phyloP scores from a whole-genome alignment of 2,888 invertebrate species.

The Dioctria linearis region DNA sequence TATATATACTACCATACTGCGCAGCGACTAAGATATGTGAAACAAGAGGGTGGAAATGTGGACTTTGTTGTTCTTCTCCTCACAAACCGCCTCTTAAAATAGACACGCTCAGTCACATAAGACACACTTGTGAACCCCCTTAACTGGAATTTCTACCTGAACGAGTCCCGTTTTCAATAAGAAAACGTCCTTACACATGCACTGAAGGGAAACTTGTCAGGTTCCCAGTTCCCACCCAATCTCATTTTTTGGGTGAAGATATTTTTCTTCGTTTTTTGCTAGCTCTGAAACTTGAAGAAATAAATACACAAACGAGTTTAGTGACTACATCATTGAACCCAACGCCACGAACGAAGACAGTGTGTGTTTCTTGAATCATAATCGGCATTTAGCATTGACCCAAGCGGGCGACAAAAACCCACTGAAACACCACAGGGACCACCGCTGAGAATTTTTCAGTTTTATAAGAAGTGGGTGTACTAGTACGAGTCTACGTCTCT shows the following conservation, averaged over 20 bases:
- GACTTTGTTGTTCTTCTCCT: constrained; percentile 15
- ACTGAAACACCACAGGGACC: constrained; percentile 18
- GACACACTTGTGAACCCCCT: constrained; percentile 3
- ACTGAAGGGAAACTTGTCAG: constrained; percentile 20
- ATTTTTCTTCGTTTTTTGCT: not conserved
- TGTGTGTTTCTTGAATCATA: constrained; percentile 29
- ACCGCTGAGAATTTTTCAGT: constrained; percentile 39
- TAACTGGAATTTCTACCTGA: constrained; percentile 50
- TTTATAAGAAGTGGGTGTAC: constrained; percentile 36
- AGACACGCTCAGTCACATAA: constrained; percentile 17
- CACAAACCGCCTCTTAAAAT: constrained; percentile 28
- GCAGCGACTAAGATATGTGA: not conserved
- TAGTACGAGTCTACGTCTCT: too few relatives aligned
- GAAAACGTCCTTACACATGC: constrained; percentile 5
- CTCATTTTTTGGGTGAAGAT: constrained; percentile 20
- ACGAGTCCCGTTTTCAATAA: not conserved
- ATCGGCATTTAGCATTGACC: constrained; percentile 4
- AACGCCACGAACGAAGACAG: constrained; percentile 4
- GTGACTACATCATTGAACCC: constrained; percentile 34
- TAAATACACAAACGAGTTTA: constrained; percentile 27
- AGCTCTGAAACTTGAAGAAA: not conserved
- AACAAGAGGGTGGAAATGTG: constrained; percentile 34
- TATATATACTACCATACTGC: not conserved
- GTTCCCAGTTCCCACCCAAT: constrained; percentile 32
- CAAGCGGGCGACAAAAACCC: constrained; percentile 42